Evolutionary conservation across 1,140 invertebrate genomes (phyloP).

Genomic region (Zelostemma sp.): DNA sequence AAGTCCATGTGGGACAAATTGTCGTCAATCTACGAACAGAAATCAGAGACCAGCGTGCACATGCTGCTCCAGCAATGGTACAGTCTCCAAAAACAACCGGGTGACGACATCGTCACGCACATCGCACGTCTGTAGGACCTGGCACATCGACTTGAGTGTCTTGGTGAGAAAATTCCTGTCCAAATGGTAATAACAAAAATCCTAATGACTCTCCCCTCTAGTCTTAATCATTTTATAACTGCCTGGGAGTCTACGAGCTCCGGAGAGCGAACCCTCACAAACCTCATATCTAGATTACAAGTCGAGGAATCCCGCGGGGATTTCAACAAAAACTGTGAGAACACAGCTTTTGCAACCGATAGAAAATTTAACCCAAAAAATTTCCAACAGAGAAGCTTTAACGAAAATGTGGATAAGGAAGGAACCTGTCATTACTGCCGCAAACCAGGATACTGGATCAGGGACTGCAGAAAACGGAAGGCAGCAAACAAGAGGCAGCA

Average conservation of each 20-base stretch:
- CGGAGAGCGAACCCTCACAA: constrained; percentile 37
- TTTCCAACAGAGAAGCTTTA: neutral
- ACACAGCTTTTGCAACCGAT: too few relatives aligned
- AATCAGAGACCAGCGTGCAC: constrained; percentile 55
- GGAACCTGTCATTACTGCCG: constrained; percentile 19
- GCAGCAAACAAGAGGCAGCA: neutral
- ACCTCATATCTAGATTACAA: constrained; percentile 50
- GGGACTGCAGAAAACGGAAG: neutral
- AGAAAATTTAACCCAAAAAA: neutral
- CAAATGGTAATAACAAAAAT: constrained; percentile 56
- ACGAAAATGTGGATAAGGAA: neutral
- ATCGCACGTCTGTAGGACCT: constrained; percentile 51
- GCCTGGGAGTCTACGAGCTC: constrained; percentile 56
- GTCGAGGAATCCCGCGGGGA: constrained; percentile 30
- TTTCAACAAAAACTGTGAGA: neutral
- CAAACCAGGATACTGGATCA: constrained; percentile 3
- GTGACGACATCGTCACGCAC: constrained; percentile 44
- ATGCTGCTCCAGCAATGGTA: constrained; percentile 59
- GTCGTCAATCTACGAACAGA: too few relatives aligned
- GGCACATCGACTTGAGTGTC: constrained; percentile 37
- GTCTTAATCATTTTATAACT: constrained; percentile 53
- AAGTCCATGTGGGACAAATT: constrained; percentile 55
- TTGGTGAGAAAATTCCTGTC: constrained; percentile 48
- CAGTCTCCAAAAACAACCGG: constrained; percentile 6
- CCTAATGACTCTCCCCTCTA: constrained; percentile 49